Evolutionary conservation across 2,113 vertebrate species (phyloP), one percentile per base, ranked within the genome.

Genomic region (Neolamprologus devosi): DNA sequence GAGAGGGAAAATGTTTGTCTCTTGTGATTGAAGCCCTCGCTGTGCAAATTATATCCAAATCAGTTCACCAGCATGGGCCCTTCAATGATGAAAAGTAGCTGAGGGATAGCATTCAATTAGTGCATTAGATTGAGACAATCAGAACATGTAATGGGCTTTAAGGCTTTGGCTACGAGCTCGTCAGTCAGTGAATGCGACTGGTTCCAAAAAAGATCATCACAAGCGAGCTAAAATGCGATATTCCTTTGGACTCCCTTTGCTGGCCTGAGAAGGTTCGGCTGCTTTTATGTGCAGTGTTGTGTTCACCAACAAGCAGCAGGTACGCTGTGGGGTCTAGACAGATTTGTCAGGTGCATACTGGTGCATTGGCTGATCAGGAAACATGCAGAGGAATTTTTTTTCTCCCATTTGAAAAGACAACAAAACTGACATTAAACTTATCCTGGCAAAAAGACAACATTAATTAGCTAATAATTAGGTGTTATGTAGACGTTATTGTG

Each of bases 1-100:
- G 95, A 96, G 92, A 95, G 90, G 88, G 93, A 94, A 96, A 96
- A 96, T 95, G 93, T 95, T 95, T 96, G 95, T 95, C 94, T 97
- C 95, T 87, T 85, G 95, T 91, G 95, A 95, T 95, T 95, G 94
- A 94, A 93, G 92, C 88, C 86, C 94, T 94, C 80, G 47, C 93
- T 90, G 92, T 83, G 94, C 94, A 95, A 96, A 96, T 96, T 95
- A 95, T 90, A 93, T 91, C 88, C 78, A 89, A 94, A 94, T 95
- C 90, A 87, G 91, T 92, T 94, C 89, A 88, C 70, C 85, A 94
- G 92, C 81, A 42, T 85, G 86, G 90, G 82, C 88, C 89, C 90
- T 70, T 88, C 80, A 47, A 90, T 94, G 94, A 96, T 94, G 93
- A 94, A 92, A 92, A 90, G 91, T 89, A 90, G 91, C 92, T 81